Evolutionary conservation across 2,888 invertebrate species (phyloP).

Genomic region (Branchipolynoe longqiensis): DNA sequence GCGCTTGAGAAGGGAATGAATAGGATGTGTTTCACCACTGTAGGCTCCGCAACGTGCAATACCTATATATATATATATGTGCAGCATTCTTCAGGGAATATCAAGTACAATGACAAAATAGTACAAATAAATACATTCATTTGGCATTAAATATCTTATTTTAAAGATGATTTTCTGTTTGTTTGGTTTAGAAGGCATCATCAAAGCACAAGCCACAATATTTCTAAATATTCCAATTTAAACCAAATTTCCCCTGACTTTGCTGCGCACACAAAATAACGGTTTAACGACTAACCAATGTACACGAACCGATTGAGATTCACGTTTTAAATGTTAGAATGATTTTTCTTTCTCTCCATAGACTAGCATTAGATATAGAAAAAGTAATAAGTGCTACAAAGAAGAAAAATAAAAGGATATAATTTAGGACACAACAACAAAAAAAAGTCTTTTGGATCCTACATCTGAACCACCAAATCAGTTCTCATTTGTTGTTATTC

Average conservation of each 20-base stretch:
- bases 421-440: conserved; percentile 1
- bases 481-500: neutral
- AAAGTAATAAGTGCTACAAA: neutral
- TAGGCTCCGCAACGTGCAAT: neutral
- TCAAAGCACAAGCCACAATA: no score
- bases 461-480: neutral
- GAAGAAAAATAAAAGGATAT: conserved; percentile 7
- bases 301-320: conserved; percentile 19
- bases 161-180: no score
- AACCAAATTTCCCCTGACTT: neutral
- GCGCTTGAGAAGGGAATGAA: conserved; percentile 7
- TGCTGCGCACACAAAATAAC: neutral
- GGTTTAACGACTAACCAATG: neutral
- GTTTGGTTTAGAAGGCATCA: no score
- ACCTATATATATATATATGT: neutral
- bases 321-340: conserved; percentile 14
- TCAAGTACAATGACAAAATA: neutral
- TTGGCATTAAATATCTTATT: neutral
- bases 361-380: conserved; percentile 17
- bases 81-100: neutral
- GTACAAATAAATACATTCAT: conserved; percentile 28
- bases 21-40: no score
- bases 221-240: no score
- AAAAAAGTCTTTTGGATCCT: neutral
- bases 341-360: conserved; percentile 22